Evolutionary conservation across 2,797 vertebrate genomes (phyloP).

Genomic region (Momotus momota): DNA sequence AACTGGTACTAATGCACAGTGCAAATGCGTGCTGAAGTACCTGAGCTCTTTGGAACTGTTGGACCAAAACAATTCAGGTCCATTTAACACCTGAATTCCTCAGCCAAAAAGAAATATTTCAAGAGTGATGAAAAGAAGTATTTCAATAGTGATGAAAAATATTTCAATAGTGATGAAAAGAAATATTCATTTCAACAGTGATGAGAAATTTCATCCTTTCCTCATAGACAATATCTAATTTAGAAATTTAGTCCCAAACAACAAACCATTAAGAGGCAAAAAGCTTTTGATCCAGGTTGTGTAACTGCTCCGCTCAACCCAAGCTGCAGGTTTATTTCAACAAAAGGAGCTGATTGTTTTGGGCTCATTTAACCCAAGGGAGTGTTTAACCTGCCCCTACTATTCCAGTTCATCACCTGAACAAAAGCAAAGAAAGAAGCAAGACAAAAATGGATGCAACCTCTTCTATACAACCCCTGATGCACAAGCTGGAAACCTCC

Average conservation of each 20-base stretch:
- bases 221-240: background rate
- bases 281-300: background rate
- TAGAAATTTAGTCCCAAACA: background rate
- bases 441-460: background rate
- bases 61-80: background rate
- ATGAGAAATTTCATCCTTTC: background rate
- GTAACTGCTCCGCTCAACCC: background rate
- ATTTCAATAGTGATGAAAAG: too few relatives aligned
- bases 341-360: background rate
- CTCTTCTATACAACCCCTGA: background rate
- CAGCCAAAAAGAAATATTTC: background rate
- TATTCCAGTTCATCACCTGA: background rate
- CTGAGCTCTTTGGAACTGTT: background rate
- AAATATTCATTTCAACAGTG: background rate
- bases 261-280: background rate
- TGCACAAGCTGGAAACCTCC: background rate
- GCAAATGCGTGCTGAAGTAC: background rate
- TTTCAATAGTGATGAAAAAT: too few relatives aligned
- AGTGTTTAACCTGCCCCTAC: background rate
- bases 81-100: conserved; percentile 1
- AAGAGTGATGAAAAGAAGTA: background rate
- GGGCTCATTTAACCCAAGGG: background rate
- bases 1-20: background rate
- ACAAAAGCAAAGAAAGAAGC: background rate
- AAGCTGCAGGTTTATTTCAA: background rate